Evolutionary conservation across 2,888 invertebrate species (phyloP), one percentile per base, ranked within the genome.

Genomic region (Bombyx huttoni): DNA sequence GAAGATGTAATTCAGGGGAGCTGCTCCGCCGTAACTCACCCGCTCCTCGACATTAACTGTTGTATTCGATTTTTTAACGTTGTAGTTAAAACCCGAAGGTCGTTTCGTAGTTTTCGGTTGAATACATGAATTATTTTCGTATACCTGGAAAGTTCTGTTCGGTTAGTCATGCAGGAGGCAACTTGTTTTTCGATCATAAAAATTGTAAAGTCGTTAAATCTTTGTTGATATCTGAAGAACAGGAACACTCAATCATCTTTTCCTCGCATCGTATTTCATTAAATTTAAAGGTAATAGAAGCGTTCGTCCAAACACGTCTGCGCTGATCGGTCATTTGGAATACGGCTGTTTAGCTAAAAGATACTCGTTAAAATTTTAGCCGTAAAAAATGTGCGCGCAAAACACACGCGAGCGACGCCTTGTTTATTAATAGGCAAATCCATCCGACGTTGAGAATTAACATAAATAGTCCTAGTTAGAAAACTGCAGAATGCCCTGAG

Each of bases 41-140:
- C 51, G 58, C 67, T 59, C 68, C 68, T 66, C 70, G 86, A 84
- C 85, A 70, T 85, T 84, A 82, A 86, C 68, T 78, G 77, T 73
- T 78, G 78, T 78, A 81, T 70, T 77, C 63, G 62, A 53, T 63
- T 75, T 80, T 79, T 78, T 73, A 80, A 72, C 74, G 78, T 79
- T 70, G 81, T 78, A 70, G 78, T 79, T 70, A 77, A 78, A 70
- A 60, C 56, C 58, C 61, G 70, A 80, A 83, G 80, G 81, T 67
- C 79, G 65, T 71, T 68, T 78, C 75, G 72, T 62, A 61, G 53
- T 56, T 58, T 40, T 51, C 58, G 48, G 49, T 62, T 68, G 69
- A 70, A 68, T 68, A 63, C 34, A 62, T 64, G 63, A 61, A 61
- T 57, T 58, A 56, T 53, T 55, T 57, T 46, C 56, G 56, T 60